Percentiles rank a stretch among this genome's conserved stretches.
Conservation (phyloP, 2,113 vertebrate genomes). For the Boulengeromyrus knoepffleri region DNA sequence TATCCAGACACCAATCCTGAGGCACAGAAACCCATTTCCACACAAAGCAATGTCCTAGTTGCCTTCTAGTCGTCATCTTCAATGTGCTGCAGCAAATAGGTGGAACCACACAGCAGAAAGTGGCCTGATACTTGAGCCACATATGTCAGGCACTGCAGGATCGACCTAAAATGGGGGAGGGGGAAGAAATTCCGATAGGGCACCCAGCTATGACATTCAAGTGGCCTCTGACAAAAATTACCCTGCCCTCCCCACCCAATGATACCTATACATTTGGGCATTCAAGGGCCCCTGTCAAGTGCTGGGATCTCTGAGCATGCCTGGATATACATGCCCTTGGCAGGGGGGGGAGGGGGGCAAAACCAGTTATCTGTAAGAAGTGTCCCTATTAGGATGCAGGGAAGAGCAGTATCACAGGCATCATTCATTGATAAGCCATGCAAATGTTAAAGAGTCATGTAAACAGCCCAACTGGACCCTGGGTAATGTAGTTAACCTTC, state of each 20-base stretch:
- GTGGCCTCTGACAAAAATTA: neutral
- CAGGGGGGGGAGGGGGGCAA: neutral
- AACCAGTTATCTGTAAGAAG: neutral
- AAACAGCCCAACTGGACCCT: neutral
- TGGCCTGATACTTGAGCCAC: constrained; percentile 60
- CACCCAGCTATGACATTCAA: neutral
- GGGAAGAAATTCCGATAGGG: neutral
- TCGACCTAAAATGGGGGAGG: constrained; percentile 47
- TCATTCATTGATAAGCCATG: neutral
- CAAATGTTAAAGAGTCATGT: neutral
- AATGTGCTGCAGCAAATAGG: constrained; percentile 53
- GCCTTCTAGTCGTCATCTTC: constrained; percentile 42
- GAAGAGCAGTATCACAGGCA: neutral
- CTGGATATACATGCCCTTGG: neutral
- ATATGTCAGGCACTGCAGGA: constrained; percentile 58
- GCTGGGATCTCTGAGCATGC: neutral
- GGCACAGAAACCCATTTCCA: neutral
- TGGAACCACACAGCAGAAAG: constrained; percentile 59
- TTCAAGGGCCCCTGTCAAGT: neutral
- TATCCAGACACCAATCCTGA: neutral
- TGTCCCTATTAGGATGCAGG: neutral
- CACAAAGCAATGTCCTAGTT: neutral
- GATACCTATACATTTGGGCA: neutral
- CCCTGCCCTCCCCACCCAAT: neutral
- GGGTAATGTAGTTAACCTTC: neutral